A percentile compares a stretch with the other conserved stretches of the same genome.
Evolutionary conservation across 2,113 vertebrate species (phyloP).

Genomic region (Micronycteris hirsuta): DNA sequence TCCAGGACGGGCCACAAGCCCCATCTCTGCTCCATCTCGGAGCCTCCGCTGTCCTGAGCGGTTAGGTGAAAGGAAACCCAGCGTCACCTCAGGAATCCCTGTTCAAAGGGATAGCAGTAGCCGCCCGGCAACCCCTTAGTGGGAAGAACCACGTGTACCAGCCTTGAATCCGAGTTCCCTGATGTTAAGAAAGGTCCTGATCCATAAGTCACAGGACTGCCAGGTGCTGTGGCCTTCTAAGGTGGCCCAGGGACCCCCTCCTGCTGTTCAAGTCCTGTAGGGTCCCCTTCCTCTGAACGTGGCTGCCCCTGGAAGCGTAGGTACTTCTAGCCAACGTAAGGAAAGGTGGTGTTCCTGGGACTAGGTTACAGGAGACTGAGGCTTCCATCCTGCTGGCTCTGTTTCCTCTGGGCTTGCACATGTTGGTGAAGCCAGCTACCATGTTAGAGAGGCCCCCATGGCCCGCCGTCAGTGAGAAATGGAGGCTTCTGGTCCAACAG

Average conservation of each 20-base stretch:
- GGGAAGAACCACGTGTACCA: background rate
- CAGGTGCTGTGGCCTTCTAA: background rate
- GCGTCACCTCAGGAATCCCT: background rate
- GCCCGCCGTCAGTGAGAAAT: background rate
- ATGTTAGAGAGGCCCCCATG: background rate
- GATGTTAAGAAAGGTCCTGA: background rate
- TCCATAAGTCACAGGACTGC: background rate
- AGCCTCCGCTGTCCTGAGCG: background rate
- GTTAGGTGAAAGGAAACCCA: background rate
- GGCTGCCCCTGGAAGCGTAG: background rate
- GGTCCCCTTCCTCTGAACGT: background rate
- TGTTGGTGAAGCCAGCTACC: background rate
- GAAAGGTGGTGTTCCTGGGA: background rate
- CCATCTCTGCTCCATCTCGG: background rate
- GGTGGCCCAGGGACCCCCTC: background rate
- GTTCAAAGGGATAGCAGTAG: background rate
- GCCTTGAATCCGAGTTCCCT: background rate
- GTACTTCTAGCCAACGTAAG: background rate
- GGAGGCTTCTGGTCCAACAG: background rate
- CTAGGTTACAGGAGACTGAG: background rate
- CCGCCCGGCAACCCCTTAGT: accelerated
- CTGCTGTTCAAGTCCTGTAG: background rate
- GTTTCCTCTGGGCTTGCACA: background rate
- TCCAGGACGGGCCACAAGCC: background rate
- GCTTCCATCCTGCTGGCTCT: background rate